Evolutionary conservation across 2,888 invertebrate genomes (phyloP), one percentile per base, ranked within the genome.

Genomic region (Drosophila putrida): DNA sequence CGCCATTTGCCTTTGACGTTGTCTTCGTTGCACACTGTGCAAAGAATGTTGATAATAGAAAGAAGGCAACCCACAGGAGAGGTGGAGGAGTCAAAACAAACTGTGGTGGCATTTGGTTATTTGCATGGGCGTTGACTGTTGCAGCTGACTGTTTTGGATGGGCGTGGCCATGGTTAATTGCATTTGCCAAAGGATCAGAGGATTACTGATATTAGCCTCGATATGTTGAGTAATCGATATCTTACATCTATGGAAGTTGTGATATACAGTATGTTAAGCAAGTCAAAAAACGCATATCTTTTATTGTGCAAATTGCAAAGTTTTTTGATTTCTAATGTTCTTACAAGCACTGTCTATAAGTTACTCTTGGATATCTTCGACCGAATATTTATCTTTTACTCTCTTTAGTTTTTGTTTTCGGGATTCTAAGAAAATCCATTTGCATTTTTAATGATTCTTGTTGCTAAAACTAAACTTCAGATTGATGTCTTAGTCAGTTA

Each of bases 11-110:
- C 67, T 51, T 54, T 35, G 28, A 31, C 43, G 43, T 51, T 59
- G 59, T 55, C 69, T 76, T 70, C 76, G 80, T 50, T 80, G 80
- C 80, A 66, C 76, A 71, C 58, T 72, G 67, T 71, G 78, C 81
- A 68, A 72, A 71, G 77, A 67, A 77, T 71, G 77, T 46, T 62
- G 54, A 55, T 55, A 55, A 43, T 55, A 43, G 54, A 55, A 25
- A 33, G 41, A 41, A 9, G 31, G 31, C 41, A 8, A 5, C 25
- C 15, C 28, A 13, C 41, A 1, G 11, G 25, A 36, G 25, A 2
- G 20, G 36, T 2, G 25, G 33, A 41, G 43, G 54, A 41, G 43
- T 43, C 33, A 35, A 43, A 55, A 43, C 20, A 55, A 43, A 43
- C 43, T 43, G 33, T 33, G 54, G 54, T 55, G 13, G 13, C 28